phyloP scores from a whole-genome alignment of 2,888 invertebrate species.

The Mylabris sibirica region DNA sequence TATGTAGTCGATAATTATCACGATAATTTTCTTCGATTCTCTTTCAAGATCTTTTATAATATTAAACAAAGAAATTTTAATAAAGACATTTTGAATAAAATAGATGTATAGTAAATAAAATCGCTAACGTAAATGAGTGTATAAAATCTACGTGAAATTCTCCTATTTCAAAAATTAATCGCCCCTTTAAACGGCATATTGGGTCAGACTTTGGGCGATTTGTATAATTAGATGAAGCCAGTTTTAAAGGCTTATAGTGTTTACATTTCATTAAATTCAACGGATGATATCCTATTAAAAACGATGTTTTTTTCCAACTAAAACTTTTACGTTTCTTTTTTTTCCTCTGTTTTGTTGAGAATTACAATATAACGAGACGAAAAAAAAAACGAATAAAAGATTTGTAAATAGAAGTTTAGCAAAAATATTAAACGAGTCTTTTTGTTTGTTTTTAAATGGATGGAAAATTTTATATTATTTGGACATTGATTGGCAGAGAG shows the following conservation, averaged over 20 bases:
- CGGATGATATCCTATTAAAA: slow-evolving; percentile 30
- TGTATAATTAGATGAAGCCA: slow-evolving; percentile 30
- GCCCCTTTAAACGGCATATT: slow-evolving; percentile 23
- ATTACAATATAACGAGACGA: not conserved
- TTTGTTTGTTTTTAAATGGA: no score
- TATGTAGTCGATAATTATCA: not conserved
- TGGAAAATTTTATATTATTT: no score
- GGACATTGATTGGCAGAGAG: no score
- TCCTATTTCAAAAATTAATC: slow-evolving; percentile 17
- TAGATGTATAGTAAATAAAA: not conserved
- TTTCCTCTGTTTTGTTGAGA: not conserved
- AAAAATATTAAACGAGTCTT: not conserved
- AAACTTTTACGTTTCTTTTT: not conserved
- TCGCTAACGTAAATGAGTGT: not conserved
- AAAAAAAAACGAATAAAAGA: not conserved
- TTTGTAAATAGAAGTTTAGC: not conserved
- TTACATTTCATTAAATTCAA: slow-evolving; percentile 34
- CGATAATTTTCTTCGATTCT: not conserved
- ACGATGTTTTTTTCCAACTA: not conserved
- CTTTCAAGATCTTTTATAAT: not conserved
- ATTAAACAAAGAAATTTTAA: not conserved
- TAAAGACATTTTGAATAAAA: not conserved
- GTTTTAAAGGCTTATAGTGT: slow-evolving; percentile 25
- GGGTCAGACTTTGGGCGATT: slow-evolving; percentile 26
- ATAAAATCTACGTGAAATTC: not conserved